phyloP scores from a whole-genome alignment of 2,113 vertebrate genomes.

The Oncorhynchus clarkii region DNA sequence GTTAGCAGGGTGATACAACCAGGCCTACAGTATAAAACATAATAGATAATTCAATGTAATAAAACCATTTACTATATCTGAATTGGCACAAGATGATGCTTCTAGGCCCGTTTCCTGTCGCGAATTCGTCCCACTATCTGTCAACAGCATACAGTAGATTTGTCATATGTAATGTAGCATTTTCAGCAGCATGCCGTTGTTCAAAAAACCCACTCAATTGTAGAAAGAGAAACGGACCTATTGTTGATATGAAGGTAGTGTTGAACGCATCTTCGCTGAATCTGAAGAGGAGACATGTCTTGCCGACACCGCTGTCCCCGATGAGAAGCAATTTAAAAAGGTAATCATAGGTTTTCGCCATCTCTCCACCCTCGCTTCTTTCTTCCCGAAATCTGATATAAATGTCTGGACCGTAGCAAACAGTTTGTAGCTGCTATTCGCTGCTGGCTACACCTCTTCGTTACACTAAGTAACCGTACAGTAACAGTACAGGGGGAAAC shows the following conservation, averaged over 20 bases:
- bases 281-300: slow-evolving; percentile 77
- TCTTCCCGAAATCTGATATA: not conserved
- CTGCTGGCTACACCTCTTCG: not conserved
- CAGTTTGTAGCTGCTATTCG: not conserved
- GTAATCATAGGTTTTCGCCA: slow-evolving; percentile 75
- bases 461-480: not conserved
- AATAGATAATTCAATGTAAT: too few relatives aligned
- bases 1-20: too few relatives aligned
- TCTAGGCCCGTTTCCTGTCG: too few relatives aligned
- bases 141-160: too few relatives aligned
- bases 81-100: too few relatives aligned
- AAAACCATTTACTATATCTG: too few relatives aligned
- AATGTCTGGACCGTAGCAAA: not conserved
- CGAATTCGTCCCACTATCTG: too few relatives aligned
- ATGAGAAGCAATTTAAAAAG: slow-evolving; percentile 74
- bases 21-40: too few relatives aligned
- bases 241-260: slow-evolving; percentile 77
- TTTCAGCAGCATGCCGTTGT: not conserved
- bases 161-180: not conserved
- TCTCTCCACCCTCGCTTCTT: slow-evolving; percentile 36
- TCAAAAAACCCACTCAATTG: not conserved
- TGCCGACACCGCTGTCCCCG: slow-evolving; percentile 75
- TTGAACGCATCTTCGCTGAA: slow-evolving; percentile 78
- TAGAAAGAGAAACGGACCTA: slow-evolving; percentile 58
- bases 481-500: not conserved